Conservation (phyloP, 2,888 invertebrate species). For the Rhimphoctona megacephalus region DNA sequence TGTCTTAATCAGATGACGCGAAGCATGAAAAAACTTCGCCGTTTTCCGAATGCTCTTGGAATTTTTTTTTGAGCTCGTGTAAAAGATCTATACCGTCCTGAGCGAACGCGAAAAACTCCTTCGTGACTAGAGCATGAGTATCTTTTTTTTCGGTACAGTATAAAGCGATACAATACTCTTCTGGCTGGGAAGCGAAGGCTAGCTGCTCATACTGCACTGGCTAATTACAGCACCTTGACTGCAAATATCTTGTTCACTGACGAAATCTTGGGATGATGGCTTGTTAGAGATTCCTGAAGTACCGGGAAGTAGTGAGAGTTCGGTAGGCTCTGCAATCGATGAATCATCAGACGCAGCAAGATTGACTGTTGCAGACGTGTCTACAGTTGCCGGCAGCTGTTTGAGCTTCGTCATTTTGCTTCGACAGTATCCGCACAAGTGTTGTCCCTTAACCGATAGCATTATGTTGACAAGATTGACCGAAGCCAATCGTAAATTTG, state of each 20-base stretch:
- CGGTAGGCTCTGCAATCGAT: neutral
- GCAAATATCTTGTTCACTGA: slow-evolving; percentile 10
- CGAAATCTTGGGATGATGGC: neutral
- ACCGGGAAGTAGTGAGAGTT: slow-evolving; percentile 6
- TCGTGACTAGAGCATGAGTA: neutral
- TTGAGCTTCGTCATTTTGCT: neutral
- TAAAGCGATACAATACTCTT: slow-evolving; percentile 3
- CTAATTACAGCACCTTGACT: slow-evolving; percentile 5
- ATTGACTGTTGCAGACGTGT: slow-evolving; percentile 3
- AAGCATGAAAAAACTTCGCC: slow-evolving; percentile 25
- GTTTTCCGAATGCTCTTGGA: slow-evolving; percentile 20
- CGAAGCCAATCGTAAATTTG: slow-evolving; percentile 7
- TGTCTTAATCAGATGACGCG: slow-evolving; percentile 6
- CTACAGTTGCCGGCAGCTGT: neutral
- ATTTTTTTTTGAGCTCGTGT: slow-evolving; percentile 23
- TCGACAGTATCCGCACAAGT: slow-evolving; percentile 2
- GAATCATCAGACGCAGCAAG: slow-evolving; percentile 4
- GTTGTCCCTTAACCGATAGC: slow-evolving; percentile 14
- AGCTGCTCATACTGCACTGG: slow-evolving; percentile 5
- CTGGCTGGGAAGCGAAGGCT: slow-evolving; percentile 1
- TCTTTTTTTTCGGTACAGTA: slow-evolving; percentile 8
- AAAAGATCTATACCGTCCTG: slow-evolving; percentile 10
- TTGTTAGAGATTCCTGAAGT: slow-evolving; percentile 3
- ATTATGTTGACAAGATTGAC: slow-evolving; percentile 9
- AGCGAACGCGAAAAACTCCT: slow-evolving; percentile 5